Evolutionary conservation across 1,140 invertebrate species (phyloP).

Genomic region (Rhagoletis pomonella): DNA sequence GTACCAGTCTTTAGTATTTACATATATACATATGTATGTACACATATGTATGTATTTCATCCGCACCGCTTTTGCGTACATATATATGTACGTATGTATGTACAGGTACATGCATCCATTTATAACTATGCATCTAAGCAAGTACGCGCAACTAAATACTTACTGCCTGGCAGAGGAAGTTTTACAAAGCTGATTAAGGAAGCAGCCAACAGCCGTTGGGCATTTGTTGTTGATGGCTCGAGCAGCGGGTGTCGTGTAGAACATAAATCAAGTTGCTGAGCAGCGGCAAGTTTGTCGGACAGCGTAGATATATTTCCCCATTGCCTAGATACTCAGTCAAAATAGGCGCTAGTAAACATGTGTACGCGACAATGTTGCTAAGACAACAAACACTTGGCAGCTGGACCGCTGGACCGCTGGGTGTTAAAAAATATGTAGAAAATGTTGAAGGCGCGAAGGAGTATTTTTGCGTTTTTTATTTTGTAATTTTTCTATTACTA

Average conservation of each 20-base stretch:
- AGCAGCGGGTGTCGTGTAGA: slow-evolving; percentile 47
- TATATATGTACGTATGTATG: not conserved
- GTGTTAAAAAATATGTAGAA: not conserved
- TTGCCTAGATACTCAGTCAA: not conserved
- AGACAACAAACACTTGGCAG: not conserved
- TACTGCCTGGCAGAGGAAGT: not conserved
- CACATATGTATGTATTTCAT: too few species aligned
- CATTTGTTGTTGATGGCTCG: slow-evolving; percentile 15
- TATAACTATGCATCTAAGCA: too few species aligned
- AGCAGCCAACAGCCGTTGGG: slow-evolving; percentile 16
- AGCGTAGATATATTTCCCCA: not conserved
- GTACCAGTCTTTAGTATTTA: too few species aligned
- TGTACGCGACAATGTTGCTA: not conserved
- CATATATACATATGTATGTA: too few species aligned
- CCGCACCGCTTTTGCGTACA: too few species aligned
- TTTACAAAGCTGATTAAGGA: slow-evolving; percentile 4
- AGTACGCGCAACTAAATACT: not conserved
- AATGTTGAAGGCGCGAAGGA: not conserved
- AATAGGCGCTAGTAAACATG: not conserved
- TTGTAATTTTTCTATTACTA: not conserved
- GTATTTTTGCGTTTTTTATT: not conserved
- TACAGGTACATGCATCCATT: too few species aligned
- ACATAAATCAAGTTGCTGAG: slow-evolving; percentile 43
- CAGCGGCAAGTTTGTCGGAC: not conserved
- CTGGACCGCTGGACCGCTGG: not conserved